Evolutionary conservation across 1,140 invertebrate genomes (phyloP).

Genomic region (Atta colombica): DNA sequence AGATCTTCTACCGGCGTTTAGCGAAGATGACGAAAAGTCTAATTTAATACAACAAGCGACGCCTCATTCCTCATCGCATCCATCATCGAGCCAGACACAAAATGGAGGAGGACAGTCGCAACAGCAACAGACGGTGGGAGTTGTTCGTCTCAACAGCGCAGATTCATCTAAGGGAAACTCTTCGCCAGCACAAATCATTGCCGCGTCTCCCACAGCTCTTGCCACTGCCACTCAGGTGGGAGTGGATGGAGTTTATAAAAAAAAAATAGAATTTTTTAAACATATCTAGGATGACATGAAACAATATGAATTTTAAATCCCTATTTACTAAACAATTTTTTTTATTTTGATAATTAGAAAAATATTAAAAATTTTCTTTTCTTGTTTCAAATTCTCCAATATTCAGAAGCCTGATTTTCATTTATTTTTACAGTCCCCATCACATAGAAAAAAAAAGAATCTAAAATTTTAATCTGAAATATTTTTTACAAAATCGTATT

Average conservation of each 20-base stretch:
- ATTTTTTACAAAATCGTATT: constrained; percentile 67
- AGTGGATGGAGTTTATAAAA: constrained; percentile 81
- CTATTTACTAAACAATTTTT: not conserved
- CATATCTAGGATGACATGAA: constrained; percentile 35
- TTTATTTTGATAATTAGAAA: constrained; percentile 20
- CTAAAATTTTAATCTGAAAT: constrained; percentile 23
- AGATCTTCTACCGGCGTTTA: constrained; percentile 97
- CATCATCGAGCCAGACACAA: constrained; percentile 79
- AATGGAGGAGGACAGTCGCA: constrained; percentile 78
- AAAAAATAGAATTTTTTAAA: constrained; percentile 57
- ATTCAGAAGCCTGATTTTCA: not conserved
- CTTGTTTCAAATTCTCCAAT: not conserved
- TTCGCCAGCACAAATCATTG: constrained; percentile 87
- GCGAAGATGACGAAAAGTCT: constrained; percentile 94
- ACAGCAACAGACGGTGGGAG: constrained; percentile 88
- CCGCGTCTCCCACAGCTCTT: constrained; percentile 87
- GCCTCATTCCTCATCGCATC: constrained; percentile 83
- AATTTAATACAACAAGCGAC: constrained; percentile 84
- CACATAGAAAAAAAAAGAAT: constrained; percentile 40
- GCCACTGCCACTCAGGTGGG: constrained; percentile 91
- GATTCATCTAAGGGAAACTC: constrained; percentile 87
- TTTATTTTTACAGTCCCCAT: constrained; percentile 59
- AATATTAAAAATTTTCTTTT: not conserved
- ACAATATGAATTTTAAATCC: constrained; percentile 4
- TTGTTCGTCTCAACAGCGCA: constrained; percentile 89